Evolutionary conservation across 2,888 invertebrate genomes (phyloP), one percentile per base, ranked within the genome.

Genomic region (Dryobotodes eremita): DNA sequence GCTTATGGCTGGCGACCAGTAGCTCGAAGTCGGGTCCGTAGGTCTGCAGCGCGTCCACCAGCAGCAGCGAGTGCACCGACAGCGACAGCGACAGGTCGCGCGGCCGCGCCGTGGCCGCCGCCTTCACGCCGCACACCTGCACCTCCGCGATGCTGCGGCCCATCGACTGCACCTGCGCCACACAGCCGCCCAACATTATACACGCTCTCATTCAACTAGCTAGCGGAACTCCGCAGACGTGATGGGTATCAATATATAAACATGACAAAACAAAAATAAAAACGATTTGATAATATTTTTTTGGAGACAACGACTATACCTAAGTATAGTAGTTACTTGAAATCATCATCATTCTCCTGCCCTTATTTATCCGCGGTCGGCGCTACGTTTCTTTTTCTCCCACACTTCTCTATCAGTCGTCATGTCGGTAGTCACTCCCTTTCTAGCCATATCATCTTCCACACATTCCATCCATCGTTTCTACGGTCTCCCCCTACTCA

Each of bases 11-110:
- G 50, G 99, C 99, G 26, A 99, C 98, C 15, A 99, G 97, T 72
- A 99, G 97, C 94, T 99, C 99, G 96, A 99, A 99, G 97, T 99
- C 99, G 0, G 98, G 98, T 0, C 99, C 99, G 94, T 98, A 99
- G 26, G 99, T 99, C 96, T 99, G 99, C 93, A 99, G 97, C 71
- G 99, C 99, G 96, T 99, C 99, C 6, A 99, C 99, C 75, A 99
- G 96, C 77, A 99, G 97, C 88, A 99, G 97, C 90, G 99, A 99
- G 95, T 99, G 99, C 70, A 99, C 99, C 20, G 99, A 98, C 82
- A 99, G 97, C 3, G 98, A 98, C 62, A 99, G 97, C 88, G 98
- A 98, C 8, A 98, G 97, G 93, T 99, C 98, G 31, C 97, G 97
- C 0, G 98, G 97, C 61, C 98, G 97, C 92, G 98, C 98, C 48